phyloP scores from a whole-genome alignment of 1,140 invertebrate species.

The Lordiphosa mommai region DNA sequence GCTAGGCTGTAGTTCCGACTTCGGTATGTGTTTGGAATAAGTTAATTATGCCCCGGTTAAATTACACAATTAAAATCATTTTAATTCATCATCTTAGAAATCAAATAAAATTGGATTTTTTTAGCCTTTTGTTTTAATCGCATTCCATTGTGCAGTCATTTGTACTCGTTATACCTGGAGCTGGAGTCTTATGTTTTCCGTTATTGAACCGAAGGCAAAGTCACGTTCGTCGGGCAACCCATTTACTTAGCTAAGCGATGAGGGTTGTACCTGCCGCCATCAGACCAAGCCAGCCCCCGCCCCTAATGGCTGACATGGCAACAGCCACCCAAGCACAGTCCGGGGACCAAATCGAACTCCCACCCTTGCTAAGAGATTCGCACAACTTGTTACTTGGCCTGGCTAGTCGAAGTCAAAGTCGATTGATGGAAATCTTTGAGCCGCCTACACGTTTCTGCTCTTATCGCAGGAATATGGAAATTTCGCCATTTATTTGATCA shows the following conservation, averaged over 20 bases:
- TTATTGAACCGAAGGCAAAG: constrained; percentile 40
- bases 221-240: constrained; percentile 70
- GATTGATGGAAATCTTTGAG: constrained; percentile 70
- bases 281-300: neutral
- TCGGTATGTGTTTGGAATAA: too few relatives aligned
- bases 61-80: neutral
- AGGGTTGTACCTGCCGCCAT: constrained; percentile 66
- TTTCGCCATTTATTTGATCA: constrained; percentile 75
- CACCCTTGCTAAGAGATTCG: constrained; percentile 43
- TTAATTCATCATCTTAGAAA: neutral
- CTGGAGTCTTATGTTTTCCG: constrained; percentile 21
- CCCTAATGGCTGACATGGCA: neutral
- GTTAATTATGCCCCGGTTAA: too few relatives aligned
- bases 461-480: constrained; percentile 73
- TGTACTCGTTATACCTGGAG: constrained; percentile 20
- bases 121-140: neutral
- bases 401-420: constrained; percentile 1
- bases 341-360: neutral
- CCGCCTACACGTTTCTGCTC: constrained; percentile 51
- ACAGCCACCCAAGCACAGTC: neutral
- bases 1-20: too few relatives aligned
- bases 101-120: too few relatives aligned
- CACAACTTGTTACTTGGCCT: constrained; percentile 60
- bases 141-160: constrained; percentile 42
- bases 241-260: constrained; percentile 76